phyloP scores from a whole-genome alignment of 2,113 vertebrate species.

The Danio rerio region DNA sequence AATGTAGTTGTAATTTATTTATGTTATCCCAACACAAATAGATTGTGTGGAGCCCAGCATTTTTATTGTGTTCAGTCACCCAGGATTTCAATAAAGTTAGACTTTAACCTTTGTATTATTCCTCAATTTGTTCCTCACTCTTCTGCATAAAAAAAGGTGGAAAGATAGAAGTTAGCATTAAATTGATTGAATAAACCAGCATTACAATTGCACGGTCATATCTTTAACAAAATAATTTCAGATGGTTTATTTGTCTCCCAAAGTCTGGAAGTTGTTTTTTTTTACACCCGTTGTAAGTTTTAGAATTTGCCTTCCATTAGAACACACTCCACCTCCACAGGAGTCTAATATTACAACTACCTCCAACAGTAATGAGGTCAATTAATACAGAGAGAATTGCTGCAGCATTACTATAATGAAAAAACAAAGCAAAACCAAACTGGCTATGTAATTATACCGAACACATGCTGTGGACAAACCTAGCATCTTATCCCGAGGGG shows the following conservation, averaged over 20 bases:
- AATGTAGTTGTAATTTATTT: no score
- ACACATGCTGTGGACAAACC: slow-evolving; percentile 7
- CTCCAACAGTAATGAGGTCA: slow-evolving; percentile 27
- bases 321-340: neutral
- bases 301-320: neutral
- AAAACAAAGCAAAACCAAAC: neutral
- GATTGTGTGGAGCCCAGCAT: no score
- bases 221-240: neutral
- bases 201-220: neutral
- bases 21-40: no score
- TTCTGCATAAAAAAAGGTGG: no score
- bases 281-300: neutral
- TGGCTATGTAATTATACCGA: neutral
- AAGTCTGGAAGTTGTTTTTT: neutral
- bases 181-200: no score
- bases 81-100: no score
- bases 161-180: no score
- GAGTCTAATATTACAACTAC: neutral
- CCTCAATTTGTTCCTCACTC: no score
- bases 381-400: slow-evolving; percentile 26
- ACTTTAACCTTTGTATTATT: no score
- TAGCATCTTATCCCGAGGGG: neutral
- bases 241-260: neutral
- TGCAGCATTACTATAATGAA: slow-evolving; percentile 9
- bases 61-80: no score